Evolutionary conservation across 2,113 vertebrate species (phyloP).

Genomic region (Tauraco erythrolophus): DNA sequence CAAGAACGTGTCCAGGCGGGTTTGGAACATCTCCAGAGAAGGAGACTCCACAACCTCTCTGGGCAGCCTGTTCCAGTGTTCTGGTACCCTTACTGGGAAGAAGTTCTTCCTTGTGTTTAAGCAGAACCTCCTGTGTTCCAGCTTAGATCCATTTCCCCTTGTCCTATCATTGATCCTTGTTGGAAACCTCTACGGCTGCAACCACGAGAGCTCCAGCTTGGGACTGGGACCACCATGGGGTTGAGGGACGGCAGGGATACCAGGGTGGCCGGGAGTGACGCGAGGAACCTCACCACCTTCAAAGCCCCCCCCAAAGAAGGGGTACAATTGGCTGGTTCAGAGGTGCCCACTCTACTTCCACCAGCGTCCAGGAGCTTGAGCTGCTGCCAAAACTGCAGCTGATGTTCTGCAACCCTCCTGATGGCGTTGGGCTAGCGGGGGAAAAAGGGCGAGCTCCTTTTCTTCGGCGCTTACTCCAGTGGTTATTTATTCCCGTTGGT

Average conservation of each 20-base stretch:
- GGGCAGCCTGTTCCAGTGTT: too few species aligned
- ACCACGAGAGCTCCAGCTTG: neutral
- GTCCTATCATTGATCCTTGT: too few species aligned
- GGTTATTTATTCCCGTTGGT: neutral
- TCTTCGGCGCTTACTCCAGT: neutral
- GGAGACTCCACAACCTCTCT: too few species aligned
- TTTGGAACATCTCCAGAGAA: too few species aligned
- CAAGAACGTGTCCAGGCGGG: too few species aligned
- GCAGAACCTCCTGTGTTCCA: too few species aligned
- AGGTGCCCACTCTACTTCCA: neutral
- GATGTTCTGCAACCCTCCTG: neutral
- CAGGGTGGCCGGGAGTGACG: neutral
- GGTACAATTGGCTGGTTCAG: neutral
- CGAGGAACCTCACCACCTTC: neutral
- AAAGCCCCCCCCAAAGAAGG: neutral
- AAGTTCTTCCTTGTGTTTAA: too few species aligned
- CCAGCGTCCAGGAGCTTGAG: rapidly evolving
- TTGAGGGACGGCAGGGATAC: neutral
- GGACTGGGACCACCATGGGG: rapidly evolving
- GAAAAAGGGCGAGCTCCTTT: neutral
- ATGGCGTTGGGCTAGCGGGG: rapidly evolving
- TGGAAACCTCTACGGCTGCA: conserved; percentile 28
- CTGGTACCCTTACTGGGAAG: too few species aligned
- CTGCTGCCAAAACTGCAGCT: neutral
- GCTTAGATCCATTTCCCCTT: too few species aligned